Evolutionary conservation across 2,797 vertebrate species (phyloP).

Genomic region (Thamnophis elegans): DNA sequence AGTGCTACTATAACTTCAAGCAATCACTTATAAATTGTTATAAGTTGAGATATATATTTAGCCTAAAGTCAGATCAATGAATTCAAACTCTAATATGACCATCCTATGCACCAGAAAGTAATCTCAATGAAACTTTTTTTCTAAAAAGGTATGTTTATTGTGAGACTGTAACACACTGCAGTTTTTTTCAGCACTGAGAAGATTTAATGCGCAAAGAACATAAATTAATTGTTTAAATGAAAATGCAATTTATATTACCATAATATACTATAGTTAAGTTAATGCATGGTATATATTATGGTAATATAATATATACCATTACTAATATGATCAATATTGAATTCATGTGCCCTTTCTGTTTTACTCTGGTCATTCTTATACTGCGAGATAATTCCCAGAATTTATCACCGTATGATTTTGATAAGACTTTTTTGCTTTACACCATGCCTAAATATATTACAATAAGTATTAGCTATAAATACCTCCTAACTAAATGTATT

Average conservation of each 20-base stretch:
- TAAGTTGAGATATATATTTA: not conserved
- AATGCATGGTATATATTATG: no score
- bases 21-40: not conserved
- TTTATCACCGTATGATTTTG: not conserved
- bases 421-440: not conserved
- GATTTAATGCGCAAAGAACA: not conserved
- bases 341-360: not conserved
- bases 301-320: not conserved
- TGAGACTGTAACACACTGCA: not conserved
- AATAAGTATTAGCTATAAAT: not conserved
- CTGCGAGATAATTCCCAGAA: not conserved
- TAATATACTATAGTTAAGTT: not conserved
- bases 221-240: not conserved
- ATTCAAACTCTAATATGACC: not conserved
- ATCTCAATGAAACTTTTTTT: not conserved
- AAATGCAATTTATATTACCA: not conserved
- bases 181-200: not conserved
- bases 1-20: no score
- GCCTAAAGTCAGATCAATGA: not conserved
- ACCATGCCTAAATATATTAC: conserved; percentile 1
- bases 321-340: not conserved
- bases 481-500: not conserved
- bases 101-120: not conserved
- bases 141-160: not conserved
- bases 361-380: not conserved